A percentile compares a stretch with the other conserved stretches of the same genome.
Evolutionary conservation across 2,113 vertebrate species (phyloP).

Genomic region (Colius striatus): DNA sequence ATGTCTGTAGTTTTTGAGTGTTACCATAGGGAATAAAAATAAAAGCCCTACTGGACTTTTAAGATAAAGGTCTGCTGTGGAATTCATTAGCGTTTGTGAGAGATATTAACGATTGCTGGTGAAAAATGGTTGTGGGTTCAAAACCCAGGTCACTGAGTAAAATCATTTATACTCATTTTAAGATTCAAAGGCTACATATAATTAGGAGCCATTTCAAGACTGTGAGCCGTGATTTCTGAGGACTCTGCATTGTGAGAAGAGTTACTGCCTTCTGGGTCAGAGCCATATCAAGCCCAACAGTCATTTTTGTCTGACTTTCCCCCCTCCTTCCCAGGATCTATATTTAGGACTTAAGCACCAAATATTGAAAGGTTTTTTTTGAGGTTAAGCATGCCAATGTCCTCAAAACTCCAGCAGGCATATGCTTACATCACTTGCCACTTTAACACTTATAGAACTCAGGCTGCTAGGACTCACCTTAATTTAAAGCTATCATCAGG

Average conservation of each 20-base stretch:
- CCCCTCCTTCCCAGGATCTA: conserved; percentile 5
- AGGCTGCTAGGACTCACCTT: conserved; percentile 8
- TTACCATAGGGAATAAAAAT: conserved; percentile 36
- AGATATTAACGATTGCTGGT: neutral
- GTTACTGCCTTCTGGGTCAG: conserved; percentile 45
- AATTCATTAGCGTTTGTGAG: conserved; percentile 42
- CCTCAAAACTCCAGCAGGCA: conserved; percentile 41
- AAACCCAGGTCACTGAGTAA: conserved; percentile 14
- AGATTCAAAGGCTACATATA: neutral
- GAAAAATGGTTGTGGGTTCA: conserved; percentile 12
- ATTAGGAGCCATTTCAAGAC: neutral
- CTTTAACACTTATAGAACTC: conserved; percentile 28
- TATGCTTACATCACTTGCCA: neutral
- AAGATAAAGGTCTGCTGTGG: conserved; percentile 39
- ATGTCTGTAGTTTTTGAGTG: neutral
- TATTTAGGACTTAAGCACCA: conserved; percentile 48
- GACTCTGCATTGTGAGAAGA: neutral
- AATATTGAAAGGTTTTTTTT: conserved; percentile 49
- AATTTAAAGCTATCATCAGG: conserved; percentile 54
- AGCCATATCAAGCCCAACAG: neutral
- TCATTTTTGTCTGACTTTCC: neutral
- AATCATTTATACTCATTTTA: conserved; percentile 24
- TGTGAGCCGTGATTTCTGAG: neutral
- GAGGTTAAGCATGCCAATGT: conserved; percentile 38
- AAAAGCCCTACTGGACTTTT: conserved; percentile 12